Percentiles rank a stretch among this genome's conserved stretches.
Conservation (phyloP, 2,797 vertebrate genomes). For the Monodelphis domestica region DNA sequence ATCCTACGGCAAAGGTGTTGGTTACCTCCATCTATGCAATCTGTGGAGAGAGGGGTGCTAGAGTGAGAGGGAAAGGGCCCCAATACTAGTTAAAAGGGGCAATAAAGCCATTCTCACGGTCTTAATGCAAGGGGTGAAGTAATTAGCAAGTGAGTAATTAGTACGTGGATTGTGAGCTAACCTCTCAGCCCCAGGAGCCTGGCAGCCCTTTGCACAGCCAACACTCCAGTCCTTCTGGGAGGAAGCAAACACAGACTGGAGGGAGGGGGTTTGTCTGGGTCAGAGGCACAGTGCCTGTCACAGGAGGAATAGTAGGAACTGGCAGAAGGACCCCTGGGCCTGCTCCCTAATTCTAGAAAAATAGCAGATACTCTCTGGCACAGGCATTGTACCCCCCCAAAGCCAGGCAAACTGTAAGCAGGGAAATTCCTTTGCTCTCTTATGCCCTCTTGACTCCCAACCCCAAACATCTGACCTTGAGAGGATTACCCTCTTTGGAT, state of each 20-base stretch:
- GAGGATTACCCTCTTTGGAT: too few relatives aligned
- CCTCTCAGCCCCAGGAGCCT: conserved; percentile 15
- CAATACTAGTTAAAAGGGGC: conserved; percentile 52
- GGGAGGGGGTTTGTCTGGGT: not conserved
- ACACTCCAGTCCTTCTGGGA: not conserved
- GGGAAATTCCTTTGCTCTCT: too few relatives aligned
- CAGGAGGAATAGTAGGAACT: not conserved
- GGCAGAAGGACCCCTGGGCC: not conserved
- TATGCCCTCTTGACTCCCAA: too few relatives aligned
- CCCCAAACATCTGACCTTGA: too few relatives aligned
- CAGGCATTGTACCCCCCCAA: too few relatives aligned
- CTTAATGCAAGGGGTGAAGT: conserved; percentile 71
- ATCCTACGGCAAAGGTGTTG: not conserved
- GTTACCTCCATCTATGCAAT: not conserved
- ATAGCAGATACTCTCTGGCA: not conserved
- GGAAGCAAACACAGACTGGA: not conserved
- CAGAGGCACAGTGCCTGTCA: not conserved
- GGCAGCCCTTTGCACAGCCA: conserved; percentile 44
- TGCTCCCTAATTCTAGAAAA: not conserved
- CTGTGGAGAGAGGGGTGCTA: not conserved
- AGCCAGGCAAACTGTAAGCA: too few relatives aligned
- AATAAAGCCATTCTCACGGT: conserved; percentile 78
- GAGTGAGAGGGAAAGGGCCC: not conserved
- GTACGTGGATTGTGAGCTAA: conserved; percentile 65
- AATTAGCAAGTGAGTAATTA: conserved; percentile 73